Base-by-base conservation (phyloP, 2,113 vertebrate genomes). In the Notothenia rossii region DNA sequence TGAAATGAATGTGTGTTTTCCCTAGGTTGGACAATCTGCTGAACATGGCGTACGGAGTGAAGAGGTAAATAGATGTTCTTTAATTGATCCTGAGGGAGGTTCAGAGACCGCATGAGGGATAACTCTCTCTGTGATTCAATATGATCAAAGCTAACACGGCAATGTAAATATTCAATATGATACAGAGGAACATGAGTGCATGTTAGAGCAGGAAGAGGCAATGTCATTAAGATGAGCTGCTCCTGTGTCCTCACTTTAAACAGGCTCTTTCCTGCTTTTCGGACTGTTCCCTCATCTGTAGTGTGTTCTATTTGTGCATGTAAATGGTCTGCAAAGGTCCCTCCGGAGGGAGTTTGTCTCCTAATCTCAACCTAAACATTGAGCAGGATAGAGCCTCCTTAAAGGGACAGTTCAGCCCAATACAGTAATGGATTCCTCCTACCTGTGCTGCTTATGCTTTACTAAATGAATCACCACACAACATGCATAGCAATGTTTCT, bases 41-140 rank as follows among this genome's bases (percentile, higher is more conserved):
- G 90, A 99, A 99, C 95, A 99, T 99, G 97, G 98, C 98, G 90
- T 99, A 99, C 88, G 98, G 97, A 94, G 97, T 99, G 79, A 99
- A 99, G 96, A 99, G 98, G 98, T 99, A 98, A 97, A 80, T 67
- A 1, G 13, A 81, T 54, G 66, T 45, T 46, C 48, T 58, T 56
- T 72, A 80, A 77, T 84, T 81, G 54, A 81, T 49, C 72, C 43
- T 20, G 4, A 70, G 63, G 63, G 70, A 79, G 46, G 72, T 63
- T 56, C 10, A 8, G 12, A 71, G n/a, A 20, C 9, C 43, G 61
- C 45, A 15, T 12, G 12, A 75, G 55, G 43, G 62, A 77, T 50
- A 15, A 17, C 73, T 12, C 10, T 2, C 17, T 1, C 46, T 20
- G 7, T 60, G 60, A 82, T 70, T 77, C 61, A 50, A 45, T 48